Evolutionary conservation across 2,113 vertebrate genomes (phyloP).

Genomic region (Ictalurus furcatus): DNA sequence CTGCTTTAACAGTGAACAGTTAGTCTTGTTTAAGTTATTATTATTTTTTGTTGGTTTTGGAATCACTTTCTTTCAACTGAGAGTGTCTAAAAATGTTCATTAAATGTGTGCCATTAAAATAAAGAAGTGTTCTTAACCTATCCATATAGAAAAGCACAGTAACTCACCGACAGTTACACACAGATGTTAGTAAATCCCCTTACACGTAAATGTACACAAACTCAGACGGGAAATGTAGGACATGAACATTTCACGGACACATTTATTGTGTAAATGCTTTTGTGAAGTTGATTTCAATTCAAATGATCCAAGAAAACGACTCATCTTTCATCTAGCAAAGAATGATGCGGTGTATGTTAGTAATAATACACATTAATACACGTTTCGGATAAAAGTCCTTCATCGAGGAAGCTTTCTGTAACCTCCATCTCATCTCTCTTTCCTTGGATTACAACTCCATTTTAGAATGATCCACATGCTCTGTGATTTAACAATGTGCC

Average conservation of each 20-base stretch:
- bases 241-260: not conserved
- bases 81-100: not conserved
- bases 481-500: not conserved
- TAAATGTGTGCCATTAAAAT: not conserved
- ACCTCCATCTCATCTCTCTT: not conserved
- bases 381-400: not conserved
- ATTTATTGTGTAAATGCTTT: not conserved
- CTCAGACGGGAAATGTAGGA: not conserved
- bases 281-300: not conserved
- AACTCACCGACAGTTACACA: not conserved
- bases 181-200: not conserved
- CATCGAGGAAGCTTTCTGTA: not conserved
- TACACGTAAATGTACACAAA: not conserved
- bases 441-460: not conserved
- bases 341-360: not conserved
- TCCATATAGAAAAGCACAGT: not conserved
- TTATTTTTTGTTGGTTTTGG: not conserved
- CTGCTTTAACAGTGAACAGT: not conserved
- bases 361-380: not conserved
- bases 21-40: not conserved
- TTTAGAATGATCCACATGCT: not conserved
- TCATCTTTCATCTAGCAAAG: too few species aligned
- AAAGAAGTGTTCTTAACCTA: not conserved
- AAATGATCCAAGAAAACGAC: not conserved
- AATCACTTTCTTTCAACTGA: not conserved